These are phyloP conservation scores for Adoxophyes honmai DNA, from an alignment of 1,140 invertebrate species.

Conservation along the genomic window DNA sequence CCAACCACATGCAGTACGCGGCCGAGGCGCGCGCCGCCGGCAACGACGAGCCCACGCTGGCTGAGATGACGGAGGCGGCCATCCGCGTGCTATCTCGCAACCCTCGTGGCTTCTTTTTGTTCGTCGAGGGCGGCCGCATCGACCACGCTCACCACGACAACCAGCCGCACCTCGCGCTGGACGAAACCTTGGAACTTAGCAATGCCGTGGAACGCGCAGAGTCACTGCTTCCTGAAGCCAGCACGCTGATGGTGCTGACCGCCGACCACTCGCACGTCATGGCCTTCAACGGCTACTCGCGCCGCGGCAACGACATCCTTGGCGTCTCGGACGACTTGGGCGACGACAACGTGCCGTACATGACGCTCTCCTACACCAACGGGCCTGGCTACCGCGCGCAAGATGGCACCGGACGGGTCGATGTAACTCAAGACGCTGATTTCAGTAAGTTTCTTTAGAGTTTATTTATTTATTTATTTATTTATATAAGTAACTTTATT, in stretches of 20 bases:
- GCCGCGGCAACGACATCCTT: constrained; percentile 76
- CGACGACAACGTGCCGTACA: constrained; percentile 79
- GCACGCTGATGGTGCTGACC: constrained; percentile 83
- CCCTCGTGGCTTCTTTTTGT: constrained; percentile 90
- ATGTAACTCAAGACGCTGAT: constrained; percentile 52
- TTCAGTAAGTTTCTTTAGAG: constrained; percentile 55
- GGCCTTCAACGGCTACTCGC: constrained; percentile 80
- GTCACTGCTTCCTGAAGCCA: constrained; percentile 74
- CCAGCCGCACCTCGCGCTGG: constrained; percentile 82
- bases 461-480: no score
- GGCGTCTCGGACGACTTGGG: constrained; percentile 64
- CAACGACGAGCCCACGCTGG: constrained; percentile 81
- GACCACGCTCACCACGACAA: constrained; percentile 90
- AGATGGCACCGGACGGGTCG: constrained; percentile 48
- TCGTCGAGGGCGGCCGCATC: constrained; percentile 92
- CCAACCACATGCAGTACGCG: constrained; percentile 60
- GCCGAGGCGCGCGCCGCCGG: constrained; percentile 67
- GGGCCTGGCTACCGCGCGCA: constrained; percentile 81
- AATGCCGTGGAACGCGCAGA: constrained; percentile 76
- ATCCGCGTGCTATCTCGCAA: constrained; percentile 88
- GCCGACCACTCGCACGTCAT: constrained; percentile 85
- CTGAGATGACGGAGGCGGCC: constrained; percentile 90
- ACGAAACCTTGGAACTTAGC: constrained; percentile 68
- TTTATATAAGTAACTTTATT: no score
- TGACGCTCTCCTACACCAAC: constrained; percentile 86